Conservation (phyloP, 2,797 vertebrate genomes). For the Bufotes viridis region DNA sequence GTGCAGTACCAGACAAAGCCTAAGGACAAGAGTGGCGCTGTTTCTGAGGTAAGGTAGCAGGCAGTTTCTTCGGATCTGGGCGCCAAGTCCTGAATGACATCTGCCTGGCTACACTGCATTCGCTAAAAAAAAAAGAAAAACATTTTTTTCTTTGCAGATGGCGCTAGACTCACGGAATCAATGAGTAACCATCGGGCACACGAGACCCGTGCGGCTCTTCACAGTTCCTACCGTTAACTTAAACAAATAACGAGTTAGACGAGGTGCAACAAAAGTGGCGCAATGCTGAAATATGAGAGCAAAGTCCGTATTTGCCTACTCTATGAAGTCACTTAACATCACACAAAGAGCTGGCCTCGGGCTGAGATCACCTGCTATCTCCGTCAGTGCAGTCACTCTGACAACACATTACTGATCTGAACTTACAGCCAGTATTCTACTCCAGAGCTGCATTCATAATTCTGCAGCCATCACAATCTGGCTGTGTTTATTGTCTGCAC, state of each 20-base stretch:
- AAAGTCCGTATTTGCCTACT: slow-evolving; percentile 14
- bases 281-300: background rate
- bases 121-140: too few species aligned
- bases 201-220: too few species aligned
- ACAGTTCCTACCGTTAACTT: background rate
- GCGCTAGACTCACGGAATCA: too few species aligned
- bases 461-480: background rate
- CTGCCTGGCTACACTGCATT: too few species aligned
- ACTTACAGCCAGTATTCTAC: background rate
- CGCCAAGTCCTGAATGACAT: background rate
- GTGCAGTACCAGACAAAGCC: too few species aligned
- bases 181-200: background rate
- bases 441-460: background rate
- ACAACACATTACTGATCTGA: background rate
- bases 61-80: too few species aligned
- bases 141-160: background rate
- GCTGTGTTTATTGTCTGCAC: background rate
- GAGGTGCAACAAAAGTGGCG: background rate
- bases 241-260: slow-evolving; percentile 13
- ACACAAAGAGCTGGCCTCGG: background rate
- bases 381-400: background rate
- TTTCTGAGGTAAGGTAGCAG: too few species aligned
- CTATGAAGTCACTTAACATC: slow-evolving; percentile 4
- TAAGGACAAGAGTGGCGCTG: background rate
- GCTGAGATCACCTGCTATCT: background rate